Evolutionary conservation across 2,888 invertebrate species (phyloP).

Genomic region (Rotaria sp.): DNA sequence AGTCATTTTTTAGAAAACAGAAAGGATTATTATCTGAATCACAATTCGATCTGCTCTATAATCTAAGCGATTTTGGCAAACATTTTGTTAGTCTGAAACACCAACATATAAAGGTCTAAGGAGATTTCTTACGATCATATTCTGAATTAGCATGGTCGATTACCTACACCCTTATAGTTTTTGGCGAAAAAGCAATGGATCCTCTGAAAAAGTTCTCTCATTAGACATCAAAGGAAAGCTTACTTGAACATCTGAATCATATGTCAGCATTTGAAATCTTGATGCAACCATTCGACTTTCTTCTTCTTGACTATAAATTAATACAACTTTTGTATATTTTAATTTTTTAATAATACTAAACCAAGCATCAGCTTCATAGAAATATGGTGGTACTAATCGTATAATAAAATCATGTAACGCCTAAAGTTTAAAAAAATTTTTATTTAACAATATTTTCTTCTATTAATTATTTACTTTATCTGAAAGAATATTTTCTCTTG

Average conservation of each 20-base stretch:
- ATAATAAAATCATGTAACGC: constrained; percentile 26
- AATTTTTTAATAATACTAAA: constrained; percentile 20
- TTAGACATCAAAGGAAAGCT: neutral
- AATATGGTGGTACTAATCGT: constrained; percentile 37
- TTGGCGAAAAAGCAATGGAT: no score
- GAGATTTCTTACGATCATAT: no score
- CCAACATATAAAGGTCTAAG: no score
- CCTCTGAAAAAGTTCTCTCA: no score
- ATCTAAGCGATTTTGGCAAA: no score
- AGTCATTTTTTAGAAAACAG: no score
- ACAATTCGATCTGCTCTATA: no score
- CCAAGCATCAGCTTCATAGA: constrained; percentile 38
- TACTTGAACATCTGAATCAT: constrained; percentile 37
- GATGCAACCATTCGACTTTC: constrained; percentile 38
- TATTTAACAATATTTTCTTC: neutral
- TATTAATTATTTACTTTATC: constrained; percentile 30
- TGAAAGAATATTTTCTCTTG: constrained; percentile 30
- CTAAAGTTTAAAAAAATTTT: neutral
- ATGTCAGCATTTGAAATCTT: constrained; percentile 34
- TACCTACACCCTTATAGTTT: no score
- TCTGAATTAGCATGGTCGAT: no score
- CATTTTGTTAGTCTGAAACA: no score
- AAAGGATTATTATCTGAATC: no score
- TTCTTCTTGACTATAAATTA: constrained; percentile 31
- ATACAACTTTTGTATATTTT: constrained; percentile 36